Evolutionary conservation across 2,797 vertebrate species (phyloP).

Genomic region (Acipenser transmontanus): DNA sequence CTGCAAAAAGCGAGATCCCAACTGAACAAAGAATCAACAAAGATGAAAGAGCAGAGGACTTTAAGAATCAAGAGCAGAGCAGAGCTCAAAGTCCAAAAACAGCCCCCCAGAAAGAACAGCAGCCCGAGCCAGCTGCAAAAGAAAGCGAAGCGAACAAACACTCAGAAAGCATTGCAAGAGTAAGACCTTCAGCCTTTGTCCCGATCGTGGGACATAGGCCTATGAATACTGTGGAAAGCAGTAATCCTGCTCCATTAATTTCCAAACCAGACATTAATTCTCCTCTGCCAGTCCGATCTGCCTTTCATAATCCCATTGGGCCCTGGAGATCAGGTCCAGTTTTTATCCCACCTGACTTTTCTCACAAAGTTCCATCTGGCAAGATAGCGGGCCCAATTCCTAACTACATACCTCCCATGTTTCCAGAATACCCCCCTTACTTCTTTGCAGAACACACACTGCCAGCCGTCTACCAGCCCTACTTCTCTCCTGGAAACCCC

Average conservation of each 20-base stretch:
- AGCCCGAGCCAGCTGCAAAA: slow-evolving; percentile 6
- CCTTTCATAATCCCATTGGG: slow-evolving; percentile 62
- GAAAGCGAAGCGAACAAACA: slow-evolving; percentile 34
- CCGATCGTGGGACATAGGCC: slow-evolving; percentile 73
- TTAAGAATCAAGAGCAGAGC: slow-evolving; percentile 34
- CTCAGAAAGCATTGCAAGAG: slow-evolving; percentile 37
- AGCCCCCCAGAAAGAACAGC: slow-evolving; percentile 35
- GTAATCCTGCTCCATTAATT: slow-evolving; percentile 40
- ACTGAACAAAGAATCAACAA: slow-evolving; percentile 41
- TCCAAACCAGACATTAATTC: slow-evolving; percentile 46
- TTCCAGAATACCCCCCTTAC: slow-evolving; percentile 72
- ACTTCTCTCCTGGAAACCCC: slow-evolving; percentile 60
- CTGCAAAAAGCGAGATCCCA: slow-evolving; percentile 38
- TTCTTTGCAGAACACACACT: slow-evolving; percentile 66
- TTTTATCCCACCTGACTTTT: slow-evolving; percentile 52
- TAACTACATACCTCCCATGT: slow-evolving; percentile 57
- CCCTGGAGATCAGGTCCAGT: slow-evolving; percentile 64
- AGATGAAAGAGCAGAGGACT: slow-evolving; percentile 49
- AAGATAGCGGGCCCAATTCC: slow-evolving; percentile 56
- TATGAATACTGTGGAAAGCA: slow-evolving; percentile 24
- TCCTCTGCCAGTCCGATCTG: slow-evolving; percentile 51
- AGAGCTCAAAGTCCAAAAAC: slow-evolving; percentile 29
- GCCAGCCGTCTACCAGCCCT: slow-evolving; percentile 68
- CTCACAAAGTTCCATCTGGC: slow-evolving; percentile 48
- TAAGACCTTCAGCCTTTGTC: slow-evolving; percentile 76